phyloP scores from a whole-genome alignment of 1,140 invertebrate genomes.

The Branchinecta lindahli region DNA sequence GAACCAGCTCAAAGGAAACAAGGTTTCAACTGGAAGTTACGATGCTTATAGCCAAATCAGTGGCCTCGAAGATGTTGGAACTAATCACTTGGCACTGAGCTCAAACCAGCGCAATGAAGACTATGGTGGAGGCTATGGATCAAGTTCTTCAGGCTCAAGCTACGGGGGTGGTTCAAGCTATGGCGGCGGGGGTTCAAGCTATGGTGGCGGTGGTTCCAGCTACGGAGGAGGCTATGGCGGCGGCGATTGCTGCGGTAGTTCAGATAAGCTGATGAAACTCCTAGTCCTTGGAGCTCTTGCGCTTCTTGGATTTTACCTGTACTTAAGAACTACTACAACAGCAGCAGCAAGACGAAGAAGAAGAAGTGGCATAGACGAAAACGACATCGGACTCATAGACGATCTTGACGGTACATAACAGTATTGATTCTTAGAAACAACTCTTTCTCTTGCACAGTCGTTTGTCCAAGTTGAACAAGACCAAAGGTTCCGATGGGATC shows the following conservation, averaged over 20 bases:
- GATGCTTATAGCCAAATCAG: neutral
- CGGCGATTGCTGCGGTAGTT: constrained; percentile 14
- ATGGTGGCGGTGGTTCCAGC: neutral
- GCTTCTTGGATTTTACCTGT: constrained; percentile 18
- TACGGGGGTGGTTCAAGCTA: constrained; percentile 14
- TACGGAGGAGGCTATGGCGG: constrained; percentile 11
- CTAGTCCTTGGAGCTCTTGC: constrained; percentile 18
- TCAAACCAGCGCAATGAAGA: neutral
- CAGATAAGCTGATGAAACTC: constrained; percentile 15
- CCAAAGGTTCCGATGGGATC: too few relatives aligned
- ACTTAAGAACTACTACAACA: constrained; percentile 19
- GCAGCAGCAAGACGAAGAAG: constrained; percentile 10
- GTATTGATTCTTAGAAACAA: too few relatives aligned
- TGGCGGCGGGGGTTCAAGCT: constrained; percentile 6
- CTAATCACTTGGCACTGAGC: neutral
- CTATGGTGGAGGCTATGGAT: constrained; percentile 5
- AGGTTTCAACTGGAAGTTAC: neutral
- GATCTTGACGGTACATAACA: constrained; percentile 11
- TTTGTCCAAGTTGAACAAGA: too few relatives aligned
- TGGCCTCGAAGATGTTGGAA: neutral
- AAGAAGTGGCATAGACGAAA: neutral
- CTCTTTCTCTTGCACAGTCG: too few relatives aligned
- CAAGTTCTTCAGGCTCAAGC: neutral
- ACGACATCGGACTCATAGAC: neutral
- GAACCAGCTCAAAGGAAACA: neutral